Base-by-base conservation (phyloP, 2,113 vertebrate species). In the Oreochromis tanganicae region DNA sequence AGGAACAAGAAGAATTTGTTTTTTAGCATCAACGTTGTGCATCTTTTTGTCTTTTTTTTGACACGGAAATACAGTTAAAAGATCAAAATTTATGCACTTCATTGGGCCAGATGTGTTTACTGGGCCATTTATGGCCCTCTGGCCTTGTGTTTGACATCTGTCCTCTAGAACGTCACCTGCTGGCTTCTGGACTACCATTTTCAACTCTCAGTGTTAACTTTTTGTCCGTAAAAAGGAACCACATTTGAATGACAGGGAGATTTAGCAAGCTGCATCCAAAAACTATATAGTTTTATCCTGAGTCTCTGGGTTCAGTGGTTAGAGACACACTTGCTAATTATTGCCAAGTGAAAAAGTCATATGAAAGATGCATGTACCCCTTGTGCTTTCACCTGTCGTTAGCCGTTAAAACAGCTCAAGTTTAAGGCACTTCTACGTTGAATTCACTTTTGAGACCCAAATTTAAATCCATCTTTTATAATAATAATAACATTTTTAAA, bases 321-420 rank as follows among this genome's bases (percentile, higher is more conserved):
- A 73, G 68, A 27, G 21, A 73, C 41, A 73, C 21, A 46, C 5
- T 27, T 75, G 41, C 9, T 48, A 75, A 75, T 75, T 75, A 16
- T 27, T 1, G 0, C 41, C 21, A 48, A 75, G 24, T 27, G 21
- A 75, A 14, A 46, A 27, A 29, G 17, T 27, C 14, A 48, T 2
- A 75, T 48, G 0, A 75, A 52, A 27, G 1, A 17, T 75, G 24
- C 5, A 75, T 17, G 41, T 48, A 75, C 14, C 9, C n/a, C 0
- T 14, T 75, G 14, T 75, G 41, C 6, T 63, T 63, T 63, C 4
- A 36, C 17, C 17, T 63, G 59, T 0, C 9, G 0, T 41, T 14
- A 3, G 36, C 4, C 0, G 7, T 71, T 24, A 41, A 71, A 43
- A 9, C 7, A 71, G n/a, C 19, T 41, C 63, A 43, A 38, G 36